Evolutionary conservation across 2,113 vertebrate genomes (phyloP).

Genomic region (Indicator indicator): DNA sequence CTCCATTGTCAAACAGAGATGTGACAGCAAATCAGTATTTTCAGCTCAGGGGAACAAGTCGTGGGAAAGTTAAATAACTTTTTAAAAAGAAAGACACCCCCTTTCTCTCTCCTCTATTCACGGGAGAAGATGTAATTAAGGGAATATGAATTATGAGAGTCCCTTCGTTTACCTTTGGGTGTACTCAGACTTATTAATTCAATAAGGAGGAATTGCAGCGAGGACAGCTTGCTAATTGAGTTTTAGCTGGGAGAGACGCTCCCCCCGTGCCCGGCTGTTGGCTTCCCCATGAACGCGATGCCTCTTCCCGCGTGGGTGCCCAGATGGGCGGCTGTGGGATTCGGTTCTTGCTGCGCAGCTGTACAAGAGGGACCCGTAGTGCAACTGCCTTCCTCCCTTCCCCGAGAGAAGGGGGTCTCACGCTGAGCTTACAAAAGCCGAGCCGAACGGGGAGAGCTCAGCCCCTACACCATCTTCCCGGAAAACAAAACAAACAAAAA

Average conservation of each 20-base stretch:
- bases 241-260: constrained; percentile 54
- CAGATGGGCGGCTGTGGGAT: neutral
- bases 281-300: constrained; percentile 10
- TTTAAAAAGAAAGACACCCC: constrained; percentile 75
- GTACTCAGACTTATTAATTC: constrained; percentile 80
- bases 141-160: constrained; percentile 83
- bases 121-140: constrained; percentile 81
- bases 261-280: constrained; percentile 25
- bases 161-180: constrained; percentile 80
- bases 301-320: neutral
- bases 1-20: constrained; percentile 91
- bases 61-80: constrained; percentile 99
- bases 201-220: constrained; percentile 70
- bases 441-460: neutral
- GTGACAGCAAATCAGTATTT: constrained; percentile 85
- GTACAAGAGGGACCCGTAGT: fast-evolving
- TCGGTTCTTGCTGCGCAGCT: fast-evolving
- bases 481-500: neutral
- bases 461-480: neutral
- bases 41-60: constrained; percentile 84
- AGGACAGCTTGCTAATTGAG: constrained; percentile 78
- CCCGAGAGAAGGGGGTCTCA: neutral
- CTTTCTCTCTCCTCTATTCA: constrained; percentile 73
- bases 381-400: neutral
- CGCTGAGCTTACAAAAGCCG: neutral